Conservation (phyloP, 1,140 invertebrate species). For the Nephotettix cincticeps region DNA sequence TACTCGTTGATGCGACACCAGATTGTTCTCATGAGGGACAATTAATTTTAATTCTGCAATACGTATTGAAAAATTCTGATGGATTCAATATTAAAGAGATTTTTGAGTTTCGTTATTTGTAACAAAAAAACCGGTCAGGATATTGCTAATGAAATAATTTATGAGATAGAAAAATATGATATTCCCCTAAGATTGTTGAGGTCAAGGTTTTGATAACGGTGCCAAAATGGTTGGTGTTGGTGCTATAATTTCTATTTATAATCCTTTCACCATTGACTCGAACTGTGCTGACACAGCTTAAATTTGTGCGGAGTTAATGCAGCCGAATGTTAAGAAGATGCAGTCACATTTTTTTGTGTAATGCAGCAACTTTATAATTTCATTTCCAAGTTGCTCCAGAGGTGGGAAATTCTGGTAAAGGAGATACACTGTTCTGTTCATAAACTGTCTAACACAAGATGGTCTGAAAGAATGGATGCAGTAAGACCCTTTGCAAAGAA, state of each 20-base stretch:
- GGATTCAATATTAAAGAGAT: background rate
- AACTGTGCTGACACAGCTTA: background rate
- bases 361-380: background rate
- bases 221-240: background rate
- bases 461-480: background rate
- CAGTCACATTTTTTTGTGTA: background rate
- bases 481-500: background rate
- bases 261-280: background rate
- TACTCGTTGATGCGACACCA: background rate
- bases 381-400: background rate
- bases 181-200: background rate
- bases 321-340: background rate
- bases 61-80: background rate
- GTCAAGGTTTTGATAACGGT: background rate
- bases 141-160: constrained; percentile 4
- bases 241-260: background rate
- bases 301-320: background rate
- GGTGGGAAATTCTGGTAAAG: background rate
- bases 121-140: background rate
- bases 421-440: background rate
- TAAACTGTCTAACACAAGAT: background rate
- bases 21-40: background rate
- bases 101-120: background rate
- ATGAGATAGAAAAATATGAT: background rate
- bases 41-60: background rate